phyloP scores from a whole-genome alignment of 1,140 invertebrate genomes.

The Latrodectus geometricus region DNA sequence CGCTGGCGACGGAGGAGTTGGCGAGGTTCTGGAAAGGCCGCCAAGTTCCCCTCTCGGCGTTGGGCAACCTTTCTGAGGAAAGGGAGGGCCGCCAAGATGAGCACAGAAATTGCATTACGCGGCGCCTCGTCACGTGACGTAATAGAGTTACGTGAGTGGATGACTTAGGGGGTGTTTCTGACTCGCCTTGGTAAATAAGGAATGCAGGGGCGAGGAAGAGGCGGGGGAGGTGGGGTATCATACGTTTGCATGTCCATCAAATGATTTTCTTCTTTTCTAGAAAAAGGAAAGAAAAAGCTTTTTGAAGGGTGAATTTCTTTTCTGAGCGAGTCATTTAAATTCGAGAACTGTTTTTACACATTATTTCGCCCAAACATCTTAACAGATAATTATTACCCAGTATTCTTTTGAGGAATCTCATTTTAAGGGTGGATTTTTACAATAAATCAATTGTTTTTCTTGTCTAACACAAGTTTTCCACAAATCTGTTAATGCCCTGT shows the following conservation, averaged over 20 bases:
- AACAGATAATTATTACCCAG: too few species aligned
- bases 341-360: too few species aligned
- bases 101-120: constrained; percentile 62
- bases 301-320: background rate
- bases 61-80: constrained; percentile 14
- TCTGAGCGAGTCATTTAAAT: background rate
- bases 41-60: too few species aligned
- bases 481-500: too few species aligned
- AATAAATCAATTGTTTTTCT: too few species aligned
- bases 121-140: constrained; percentile 60
- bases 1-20: too few species aligned
- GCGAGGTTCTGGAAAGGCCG: too few species aligned
- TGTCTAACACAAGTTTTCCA: too few species aligned
- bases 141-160: constrained; percentile 62
- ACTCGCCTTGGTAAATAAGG: constrained; percentile 58
- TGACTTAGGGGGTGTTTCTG: constrained; percentile 58
- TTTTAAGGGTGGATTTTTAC: too few species aligned
- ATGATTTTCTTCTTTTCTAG: constrained; percentile 1
- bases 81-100: constrained; percentile 55
- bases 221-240: background rate
- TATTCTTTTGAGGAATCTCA: too few species aligned
- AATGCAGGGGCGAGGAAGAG: constrained; percentile 30
- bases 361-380: too few species aligned
- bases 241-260: background rate
- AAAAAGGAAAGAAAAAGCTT: background rate